Evolutionary conservation across 1,140 invertebrate genomes (phyloP).

Genomic region (Amphibalanus amphitrite): DNA sequence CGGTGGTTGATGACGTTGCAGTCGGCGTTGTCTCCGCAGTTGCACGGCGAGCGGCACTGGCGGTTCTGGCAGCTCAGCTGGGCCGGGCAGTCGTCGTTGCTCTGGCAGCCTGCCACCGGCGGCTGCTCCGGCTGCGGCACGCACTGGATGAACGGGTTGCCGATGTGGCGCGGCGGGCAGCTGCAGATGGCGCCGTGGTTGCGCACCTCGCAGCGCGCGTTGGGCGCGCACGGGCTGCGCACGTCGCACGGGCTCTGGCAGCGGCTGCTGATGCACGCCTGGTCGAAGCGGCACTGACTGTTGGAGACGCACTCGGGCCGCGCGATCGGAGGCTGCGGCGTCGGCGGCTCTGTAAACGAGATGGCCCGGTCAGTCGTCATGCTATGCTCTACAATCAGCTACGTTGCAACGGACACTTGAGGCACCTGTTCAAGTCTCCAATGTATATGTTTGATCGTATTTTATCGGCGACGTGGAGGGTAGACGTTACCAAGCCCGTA

Average conservation of each 20-base stretch:
- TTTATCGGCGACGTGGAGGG: too few relatives aligned
- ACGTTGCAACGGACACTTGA: too few relatives aligned
- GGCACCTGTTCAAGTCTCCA: too few relatives aligned
- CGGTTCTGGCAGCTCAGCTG: conserved; percentile 23
- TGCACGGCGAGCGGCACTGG: too few relatives aligned
- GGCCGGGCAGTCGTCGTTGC: conserved; percentile 24
- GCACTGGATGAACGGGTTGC: conserved; percentile 25
- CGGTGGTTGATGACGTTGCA: conserved; percentile 23
- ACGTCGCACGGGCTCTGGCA: conserved; percentile 57
- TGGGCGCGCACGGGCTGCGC: conserved; percentile 46
- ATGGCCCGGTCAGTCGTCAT: too few relatives aligned
- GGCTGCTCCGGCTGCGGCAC: conserved; percentile 7
- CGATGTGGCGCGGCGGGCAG: conserved; percentile 64
- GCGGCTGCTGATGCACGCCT: conserved; percentile 55
- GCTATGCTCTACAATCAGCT: too few relatives aligned
- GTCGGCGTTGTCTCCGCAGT: conserved; percentile 20
- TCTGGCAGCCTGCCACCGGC: conserved; percentile 27
- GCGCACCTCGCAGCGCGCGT: conserved; percentile 58
- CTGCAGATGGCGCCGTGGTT: conserved; percentile 56
- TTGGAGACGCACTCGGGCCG: conserved; percentile 43
- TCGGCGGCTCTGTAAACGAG: neutral
- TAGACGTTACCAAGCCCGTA: too few relatives aligned
- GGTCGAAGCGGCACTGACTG: conserved; percentile 66
- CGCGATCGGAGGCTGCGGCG: too few relatives aligned
- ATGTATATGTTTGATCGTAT: too few relatives aligned